Base-by-base conservation (phyloP, 2,888 invertebrate genomes). In the Suillia variegata region DNA sequence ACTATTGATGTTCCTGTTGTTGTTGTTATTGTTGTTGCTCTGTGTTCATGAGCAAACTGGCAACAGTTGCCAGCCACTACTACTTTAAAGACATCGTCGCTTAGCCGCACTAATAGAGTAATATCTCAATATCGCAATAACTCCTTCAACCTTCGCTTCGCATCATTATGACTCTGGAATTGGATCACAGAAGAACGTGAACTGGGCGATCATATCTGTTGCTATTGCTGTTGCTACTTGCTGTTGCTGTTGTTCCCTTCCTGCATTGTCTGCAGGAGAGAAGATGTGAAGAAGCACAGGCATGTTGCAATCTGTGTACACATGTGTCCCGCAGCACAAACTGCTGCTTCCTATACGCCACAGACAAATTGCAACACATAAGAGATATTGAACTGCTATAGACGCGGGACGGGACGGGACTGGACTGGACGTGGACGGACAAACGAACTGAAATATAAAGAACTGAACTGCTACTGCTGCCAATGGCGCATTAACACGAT, bases 141-240 rank as follows among this genome's bases (percentile, higher is more conserved):
- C 50, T 50, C 50, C 50, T 50, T 24, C 50, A 50, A 50, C 50
- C 50, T 50, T 26, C 18, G 48, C 21, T 3, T 48, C 38, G n/a
- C n/a, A 38, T 10, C 38, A 38, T 38, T 38, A 38, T 18, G n/a
- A n/a, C 38, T 38, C 4, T n/a, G 18, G 45, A 45, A 45, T 45
- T 45, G 45, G 45, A 18, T 45, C 45, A 45, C 18, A 17, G 18
- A 20, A 45, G 18, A 20, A 45, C 13, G 45, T 45, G 45, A 17
- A 45, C 45, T 8, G 2, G 5, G 18, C 20, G 45, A 45, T 45
- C 20, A 13, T 5, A 45, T 45, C 18, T 18, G 45, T 45, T 18
- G 20, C 20, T n/a, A n/a, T n/a, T 20, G 45, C 18, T 20, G 18
- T 20, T 4, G 20, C 17, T 18, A n/a, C n/a, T n/a, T n/a, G n/a